phyloP scores from a whole-genome alignment of 2,797 vertebrate species.

The Sus cebifrons region DNA sequence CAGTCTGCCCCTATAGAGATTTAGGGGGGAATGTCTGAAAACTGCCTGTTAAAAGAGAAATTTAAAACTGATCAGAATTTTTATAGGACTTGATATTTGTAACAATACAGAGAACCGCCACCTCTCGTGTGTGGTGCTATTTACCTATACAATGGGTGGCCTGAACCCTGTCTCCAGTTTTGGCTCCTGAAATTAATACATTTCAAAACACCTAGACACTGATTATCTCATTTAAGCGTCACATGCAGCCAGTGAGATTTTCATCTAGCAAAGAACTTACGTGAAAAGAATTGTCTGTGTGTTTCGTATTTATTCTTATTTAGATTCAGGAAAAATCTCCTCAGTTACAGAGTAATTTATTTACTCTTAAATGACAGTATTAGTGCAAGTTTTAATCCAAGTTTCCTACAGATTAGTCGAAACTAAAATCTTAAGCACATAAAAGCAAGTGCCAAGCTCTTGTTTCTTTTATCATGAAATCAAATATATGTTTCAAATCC shows the following conservation, averaged over 20 bases:
- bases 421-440: conserved; percentile 69
- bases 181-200: conserved; percentile 74
- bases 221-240: conserved; percentile 66
- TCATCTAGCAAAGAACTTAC: conserved; percentile 46
- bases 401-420: conserved; percentile 66
- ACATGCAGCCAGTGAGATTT: conserved; percentile 68
- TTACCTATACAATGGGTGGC: conserved; percentile 43
- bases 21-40: conserved; percentile 68
- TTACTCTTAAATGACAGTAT: conserved; percentile 47
- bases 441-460: conserved; percentile 61
- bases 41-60: conserved; percentile 73
- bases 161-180: background rate
- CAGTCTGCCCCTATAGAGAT: conserved; percentile 41
- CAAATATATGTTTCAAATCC: conserved; percentile 76
- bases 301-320: conserved; percentile 61
- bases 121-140: background rate
- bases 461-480: conserved; percentile 82
- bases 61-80: conserved; percentile 75
- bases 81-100: conserved; percentile 76
- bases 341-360: conserved; percentile 53
- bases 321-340: conserved; percentile 43
- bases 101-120: conserved; percentile 31
- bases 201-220: conserved; percentile 63
- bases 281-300: conserved; percentile 37
- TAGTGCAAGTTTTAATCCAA: conserved; percentile 18